Base-by-base conservation (phyloP, 2,113 vertebrate genomes). In the Gnathonemus longibarbis region DNA sequence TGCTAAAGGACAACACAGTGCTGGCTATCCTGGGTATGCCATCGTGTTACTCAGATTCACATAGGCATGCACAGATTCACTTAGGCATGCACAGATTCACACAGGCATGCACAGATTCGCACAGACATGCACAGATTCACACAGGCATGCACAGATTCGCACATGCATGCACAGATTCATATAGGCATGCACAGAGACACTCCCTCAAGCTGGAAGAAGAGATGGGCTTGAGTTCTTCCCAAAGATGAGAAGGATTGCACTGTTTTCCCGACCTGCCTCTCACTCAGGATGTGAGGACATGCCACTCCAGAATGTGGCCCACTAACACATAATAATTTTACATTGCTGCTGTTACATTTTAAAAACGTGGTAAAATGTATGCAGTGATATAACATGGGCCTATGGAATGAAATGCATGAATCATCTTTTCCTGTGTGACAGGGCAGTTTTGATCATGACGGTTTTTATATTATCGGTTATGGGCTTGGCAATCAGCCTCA, bases 1-100 rank as follows among this genome's bases (percentile, higher is more conserved):
- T 93, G 27, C 91, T 93, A 35, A 93, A 93, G 90, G 92, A 93
- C 88, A 93, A 93, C 89, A 93, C 91, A 13, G 93, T 93, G 31
- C 91, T 93, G 15, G 92, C 92, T 52, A 93, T 93, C 87, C 90
- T 93, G 74, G 93, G 93, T 93, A 86, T 53, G 93, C 84, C 5
- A 9, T 27, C 27, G 11, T 39, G 11, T 46, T 15, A 89, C 53
- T 56, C 74, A 80, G 31, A 80, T 80, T 42, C 4, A 42, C 15
- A 15, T 0, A 39, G 35, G 17, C 35, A 42, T 80, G 74, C 4
- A 77, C 70, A 13, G n/a, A 74, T 52, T 17, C 15, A 2, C 17
- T 2, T 1, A 6, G 19, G 13, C 49, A 50, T 1, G 13, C 49
- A 50, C 27, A 74, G 10, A 74, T 39, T 77, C 11, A 0, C 31